phyloP scores from a whole-genome alignment of 1,140 invertebrate species.

The Orussus abietinus region DNA sequence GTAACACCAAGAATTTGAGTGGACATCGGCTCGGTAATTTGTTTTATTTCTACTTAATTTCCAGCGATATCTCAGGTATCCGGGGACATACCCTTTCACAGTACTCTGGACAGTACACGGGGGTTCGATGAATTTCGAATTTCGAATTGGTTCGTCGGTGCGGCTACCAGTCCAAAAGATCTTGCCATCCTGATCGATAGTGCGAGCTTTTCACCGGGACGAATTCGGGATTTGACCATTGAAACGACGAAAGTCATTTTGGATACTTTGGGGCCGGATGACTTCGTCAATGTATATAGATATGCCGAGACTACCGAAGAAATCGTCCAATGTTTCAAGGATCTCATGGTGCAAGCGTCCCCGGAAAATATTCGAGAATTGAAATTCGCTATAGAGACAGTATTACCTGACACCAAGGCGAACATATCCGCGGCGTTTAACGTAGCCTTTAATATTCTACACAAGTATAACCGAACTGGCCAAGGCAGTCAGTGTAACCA shows the following conservation, averaged over 20 bases:
- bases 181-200: slow-evolving; percentile 87
- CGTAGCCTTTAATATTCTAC: slow-evolving; percentile 87
- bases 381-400: slow-evolving; percentile 67
- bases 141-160: slow-evolving; percentile 90
- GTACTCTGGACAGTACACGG: no score
- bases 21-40: no score
- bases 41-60: no score
- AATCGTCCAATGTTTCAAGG: slow-evolving; percentile 81
- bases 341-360: slow-evolving; percentile 82
- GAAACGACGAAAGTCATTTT: slow-evolving; percentile 83
- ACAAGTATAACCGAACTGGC: slow-evolving; percentile 78
- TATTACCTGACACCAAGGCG: slow-evolving; percentile 71
- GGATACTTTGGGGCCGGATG: slow-evolving; percentile 92
- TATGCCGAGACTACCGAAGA: slow-evolving; percentile 73
- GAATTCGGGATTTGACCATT: slow-evolving; percentile 78
- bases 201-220: slow-evolving; percentile 84
- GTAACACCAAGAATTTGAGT: no score
- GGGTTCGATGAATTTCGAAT: slow-evolving; percentile 87
- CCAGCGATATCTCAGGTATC: no score
- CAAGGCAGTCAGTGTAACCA: slow-evolving; percentile 93
- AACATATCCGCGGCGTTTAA: slow-evolving; percentile 90
- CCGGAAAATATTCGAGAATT: slow-evolving; percentile 82
- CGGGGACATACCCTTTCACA: no score
- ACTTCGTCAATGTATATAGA: slow-evolving; percentile 92
- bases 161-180: slow-evolving; percentile 95